These are phyloP conservation scores for Eugnorisma glareosa DNA, from an alignment of 2,888 invertebrate genomes.

Conservation along the genomic window DNA sequence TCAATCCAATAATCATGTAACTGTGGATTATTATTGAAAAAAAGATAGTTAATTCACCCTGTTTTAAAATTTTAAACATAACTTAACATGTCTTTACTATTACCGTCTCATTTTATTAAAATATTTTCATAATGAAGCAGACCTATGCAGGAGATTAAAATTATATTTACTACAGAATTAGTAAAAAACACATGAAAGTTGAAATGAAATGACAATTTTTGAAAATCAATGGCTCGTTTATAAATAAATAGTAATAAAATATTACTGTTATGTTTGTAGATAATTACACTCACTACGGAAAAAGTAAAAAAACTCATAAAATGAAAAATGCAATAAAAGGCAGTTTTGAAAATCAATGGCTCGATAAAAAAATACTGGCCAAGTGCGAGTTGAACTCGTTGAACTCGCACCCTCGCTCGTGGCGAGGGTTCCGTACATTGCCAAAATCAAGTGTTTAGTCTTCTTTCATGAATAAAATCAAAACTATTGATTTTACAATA, in stretches of 20 bases:
- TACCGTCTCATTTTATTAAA: neutral
- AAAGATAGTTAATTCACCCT: neutral
- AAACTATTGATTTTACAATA: no score
- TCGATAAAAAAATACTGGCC: no score
- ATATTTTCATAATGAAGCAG: neutral
- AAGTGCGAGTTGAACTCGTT: no score
- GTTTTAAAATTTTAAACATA: neutral
- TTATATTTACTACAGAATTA: neutral
- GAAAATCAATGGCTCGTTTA: neutral
- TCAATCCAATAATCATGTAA: neutral
- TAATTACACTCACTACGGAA: no score
- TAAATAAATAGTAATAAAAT: neutral
- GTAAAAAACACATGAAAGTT: neutral
- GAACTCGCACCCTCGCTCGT: no score
- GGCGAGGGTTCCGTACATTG: no score
- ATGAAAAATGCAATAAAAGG: no score
- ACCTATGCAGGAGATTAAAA: neutral
- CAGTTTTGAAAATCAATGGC: no score
- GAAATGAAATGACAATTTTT: neutral
- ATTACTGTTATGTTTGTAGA: no score
- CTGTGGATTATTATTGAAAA: neutral
- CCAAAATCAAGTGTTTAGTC: no score
- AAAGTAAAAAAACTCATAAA: no score
- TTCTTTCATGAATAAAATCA: no score
- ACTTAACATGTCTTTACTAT: conserved; percentile 24